phyloP scores from a whole-genome alignment of 2,797 vertebrate genomes.

The Falco rusticolus region DNA sequence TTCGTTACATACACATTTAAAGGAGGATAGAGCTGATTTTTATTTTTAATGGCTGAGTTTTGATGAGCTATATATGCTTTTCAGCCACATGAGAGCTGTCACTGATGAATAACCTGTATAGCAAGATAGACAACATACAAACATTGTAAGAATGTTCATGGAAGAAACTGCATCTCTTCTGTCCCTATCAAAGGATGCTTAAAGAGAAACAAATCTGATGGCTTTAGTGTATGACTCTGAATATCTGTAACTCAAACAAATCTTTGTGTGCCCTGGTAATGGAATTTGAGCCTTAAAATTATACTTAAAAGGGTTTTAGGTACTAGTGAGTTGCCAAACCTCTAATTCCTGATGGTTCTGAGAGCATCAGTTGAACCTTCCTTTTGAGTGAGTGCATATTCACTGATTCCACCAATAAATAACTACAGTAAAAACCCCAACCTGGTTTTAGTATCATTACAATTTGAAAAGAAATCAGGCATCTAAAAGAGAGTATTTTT shows the following conservation, averaged over 20 bases:
- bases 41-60: neutral
- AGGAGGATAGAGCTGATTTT: neutral
- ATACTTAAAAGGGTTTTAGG: neutral
- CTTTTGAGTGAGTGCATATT: neutral
- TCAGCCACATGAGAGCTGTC: neutral
- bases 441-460: neutral
- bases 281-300: neutral
- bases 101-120: neutral
- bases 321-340: neutral
- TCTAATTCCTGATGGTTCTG: neutral
- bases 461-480: neutral
- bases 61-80: neutral
- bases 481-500: neutral
- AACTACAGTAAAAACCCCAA: no score
- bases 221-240: neutral
- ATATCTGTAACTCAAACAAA: neutral
- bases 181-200: neutral
- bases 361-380: neutral
- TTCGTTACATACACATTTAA: neutral
- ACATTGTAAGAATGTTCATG: neutral
- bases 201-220: neutral
- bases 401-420: neutral
- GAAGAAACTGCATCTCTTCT: neutral
- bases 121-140: neutral
- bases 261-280: neutral